A percentile compares a stretch with the other conserved stretches of the same genome.
Conservation (phyloP, 2,888 invertebrate genomes). For the Rhingia campestris region DNA sequence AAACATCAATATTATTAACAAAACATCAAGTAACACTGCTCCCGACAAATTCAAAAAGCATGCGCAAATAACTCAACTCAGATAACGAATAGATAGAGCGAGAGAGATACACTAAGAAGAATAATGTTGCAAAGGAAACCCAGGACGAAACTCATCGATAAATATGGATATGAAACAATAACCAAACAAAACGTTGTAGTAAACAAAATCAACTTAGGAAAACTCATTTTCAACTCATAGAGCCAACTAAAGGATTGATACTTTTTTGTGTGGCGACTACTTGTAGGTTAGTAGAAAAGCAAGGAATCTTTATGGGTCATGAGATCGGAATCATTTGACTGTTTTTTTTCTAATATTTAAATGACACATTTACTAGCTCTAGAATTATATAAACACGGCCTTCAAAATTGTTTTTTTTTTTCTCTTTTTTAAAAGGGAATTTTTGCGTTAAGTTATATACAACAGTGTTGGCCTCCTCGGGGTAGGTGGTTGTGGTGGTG, state of each 20-base stretch:
- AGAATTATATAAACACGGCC: constrained; percentile 34
- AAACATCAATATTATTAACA: too few relatives aligned
- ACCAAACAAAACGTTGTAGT: constrained; percentile 63
- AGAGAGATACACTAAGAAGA: constrained; percentile 8
- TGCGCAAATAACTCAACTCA: constrained; percentile 37
- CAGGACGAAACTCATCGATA: constrained; percentile 46
- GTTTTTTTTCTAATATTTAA: constrained; percentile 45
- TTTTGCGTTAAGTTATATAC: constrained; percentile 54
- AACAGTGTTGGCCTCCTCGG: constrained; percentile 68
- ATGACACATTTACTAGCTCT: constrained; percentile 69
- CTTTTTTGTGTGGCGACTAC: constrained; percentile 43
- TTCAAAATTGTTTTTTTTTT: constrained; percentile 26
- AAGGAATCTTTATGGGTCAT: constrained; percentile 64
- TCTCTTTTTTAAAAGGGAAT: constrained; percentile 13
- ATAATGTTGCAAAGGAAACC: constrained; percentile 57
- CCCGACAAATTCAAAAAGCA: constrained; percentile 29
- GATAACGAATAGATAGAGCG: constrained; percentile 9
- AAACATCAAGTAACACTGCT: constrained; percentile 34
- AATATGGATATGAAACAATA: constrained; percentile 62
- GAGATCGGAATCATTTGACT: constrained; percentile 47
- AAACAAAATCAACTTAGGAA: constrained; percentile 43
- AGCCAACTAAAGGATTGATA: constrained; percentile 67
- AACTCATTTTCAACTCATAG: constrained; percentile 55
- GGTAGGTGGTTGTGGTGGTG: constrained; percentile 65
- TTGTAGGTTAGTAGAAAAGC: constrained; percentile 58